Evolutionary conservation across 2,888 invertebrate genomes (phyloP), one percentile per base, ranked within the genome.

Genomic region (Kuschelorhynchus macadamiae): DNA sequence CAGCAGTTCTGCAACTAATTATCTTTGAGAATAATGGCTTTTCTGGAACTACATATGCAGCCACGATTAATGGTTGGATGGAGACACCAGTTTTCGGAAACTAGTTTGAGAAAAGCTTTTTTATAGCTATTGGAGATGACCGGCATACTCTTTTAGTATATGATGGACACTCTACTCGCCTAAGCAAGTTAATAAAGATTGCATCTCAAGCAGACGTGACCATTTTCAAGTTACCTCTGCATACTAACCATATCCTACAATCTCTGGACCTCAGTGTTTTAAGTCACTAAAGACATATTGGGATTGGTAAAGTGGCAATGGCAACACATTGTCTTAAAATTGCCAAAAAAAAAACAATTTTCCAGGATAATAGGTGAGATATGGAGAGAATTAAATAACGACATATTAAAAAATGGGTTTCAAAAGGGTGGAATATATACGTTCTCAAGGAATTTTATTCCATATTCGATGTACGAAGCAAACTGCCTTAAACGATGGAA

Each of bases 61-160:
- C 81, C 0, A 81, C 79, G 36, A 65, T 17, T 12, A 78, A 75
- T 11, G 80, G 81, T 14, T 77, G 75, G 78, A 79, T 77, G 77
- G 72, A 76, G 60, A 60, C 70, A 12, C 61, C 75, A 0, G 71
- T 81, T 12, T 80, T 78, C 62, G 46, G 63, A 67, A 75, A 75
- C 52, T 78, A 75, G 68, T 75, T 78, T 65, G 36, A 72, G 47
- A 77, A 72, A 73, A 42, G 50, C 68, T 49, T 59, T 50, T 33
- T 67, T 42, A 17, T 14, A 16, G n/a, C 18, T 39, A 41, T 73
- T 53, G 71, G 67, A 21, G 21, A 71, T 49, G 66, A 72, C 36
- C 66, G 77, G 17, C 77, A 75, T 42, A 41, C 57, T 14, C 49
- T 57, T 20, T 21, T 63, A 16, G 30, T 68, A 16, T 65, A 60